Conservation (phyloP, 1,140 invertebrate species). For the Drosophila punjabiensis region DNA sequence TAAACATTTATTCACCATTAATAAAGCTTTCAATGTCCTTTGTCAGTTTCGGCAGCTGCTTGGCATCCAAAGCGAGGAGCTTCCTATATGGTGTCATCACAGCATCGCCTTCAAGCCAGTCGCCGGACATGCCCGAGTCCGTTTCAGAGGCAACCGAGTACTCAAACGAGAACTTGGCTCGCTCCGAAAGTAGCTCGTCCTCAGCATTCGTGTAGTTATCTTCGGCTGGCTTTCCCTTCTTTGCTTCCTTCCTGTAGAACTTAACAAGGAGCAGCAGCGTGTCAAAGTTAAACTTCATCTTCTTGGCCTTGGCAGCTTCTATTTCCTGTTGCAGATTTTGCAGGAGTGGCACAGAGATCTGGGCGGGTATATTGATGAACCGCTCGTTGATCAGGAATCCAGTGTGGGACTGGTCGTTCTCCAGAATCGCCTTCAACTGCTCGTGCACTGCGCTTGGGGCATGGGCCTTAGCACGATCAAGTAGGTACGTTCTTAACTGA, state of each 20-base stretch:
- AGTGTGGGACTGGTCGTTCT: conserved; percentile 86
- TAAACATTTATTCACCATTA: conserved; percentile 59
- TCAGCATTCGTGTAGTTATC: conserved; percentile 91
- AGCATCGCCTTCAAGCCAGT: conserved; percentile 90
- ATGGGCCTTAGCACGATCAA: conserved; percentile 87
- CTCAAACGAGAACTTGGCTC: conserved; percentile 89
- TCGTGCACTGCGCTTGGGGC: conserved; percentile 85
- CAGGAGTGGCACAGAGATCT: conserved; percentile 93
- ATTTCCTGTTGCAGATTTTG: conserved; percentile 92
- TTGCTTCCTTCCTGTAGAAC: conserved; percentile 88
- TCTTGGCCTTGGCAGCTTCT: conserved; percentile 90
- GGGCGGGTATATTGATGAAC: conserved; percentile 95
- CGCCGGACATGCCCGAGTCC: conserved; percentile 89
- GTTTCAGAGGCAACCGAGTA: conserved; percentile 90
- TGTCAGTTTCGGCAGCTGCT: conserved; percentile 88
- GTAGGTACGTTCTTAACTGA: conserved; percentile 88
- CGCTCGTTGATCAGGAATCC: conserved; percentile 92
- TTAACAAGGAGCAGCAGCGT: conserved; percentile 93
- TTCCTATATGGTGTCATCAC: conserved; percentile 89
- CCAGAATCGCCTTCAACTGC: conserved; percentile 47
- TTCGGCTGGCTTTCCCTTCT: conserved; percentile 85
- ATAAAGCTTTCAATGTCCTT: conserved; percentile 78
- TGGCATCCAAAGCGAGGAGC: conserved; percentile 89
- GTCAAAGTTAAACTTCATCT: conserved; percentile 92
- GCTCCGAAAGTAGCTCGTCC: conserved; percentile 90